Evolutionary conservation across 2,113 vertebrate genomes (phyloP).

Genomic region (Ciconia stormi): DNA sequence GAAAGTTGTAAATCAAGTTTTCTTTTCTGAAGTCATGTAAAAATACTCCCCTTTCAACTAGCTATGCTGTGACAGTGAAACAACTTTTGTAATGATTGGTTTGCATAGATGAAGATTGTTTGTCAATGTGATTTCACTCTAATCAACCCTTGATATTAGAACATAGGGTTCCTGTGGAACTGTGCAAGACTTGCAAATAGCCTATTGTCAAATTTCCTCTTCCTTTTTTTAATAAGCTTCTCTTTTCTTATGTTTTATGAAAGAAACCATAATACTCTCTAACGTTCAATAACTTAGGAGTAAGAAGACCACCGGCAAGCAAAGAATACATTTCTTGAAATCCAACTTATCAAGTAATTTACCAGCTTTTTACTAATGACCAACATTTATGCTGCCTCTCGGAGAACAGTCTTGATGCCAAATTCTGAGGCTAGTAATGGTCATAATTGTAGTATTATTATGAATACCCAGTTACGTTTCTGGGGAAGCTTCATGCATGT

Average conservation of each 20-base stretch:
- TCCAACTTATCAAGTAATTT: background rate
- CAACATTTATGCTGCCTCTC: background rate
- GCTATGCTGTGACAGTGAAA: background rate
- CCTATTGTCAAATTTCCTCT: background rate
- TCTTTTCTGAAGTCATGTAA: background rate
- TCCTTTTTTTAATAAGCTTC: background rate
- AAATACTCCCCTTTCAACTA: background rate
- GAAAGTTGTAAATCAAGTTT: background rate
- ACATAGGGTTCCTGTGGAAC: background rate
- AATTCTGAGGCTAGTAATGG: background rate
- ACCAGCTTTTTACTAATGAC: background rate
- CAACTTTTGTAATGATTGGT: background rate
- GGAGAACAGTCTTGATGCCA: background rate
- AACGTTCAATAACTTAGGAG: background rate
- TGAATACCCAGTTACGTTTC: background rate
- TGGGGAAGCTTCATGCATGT: background rate
- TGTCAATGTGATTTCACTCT: background rate
- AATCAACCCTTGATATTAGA: background rate
- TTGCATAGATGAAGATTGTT: background rate
- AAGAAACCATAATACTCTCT: background rate
- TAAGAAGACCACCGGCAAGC: background rate
- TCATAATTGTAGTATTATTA: background rate
- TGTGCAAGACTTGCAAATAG: background rate
- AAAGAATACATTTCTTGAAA: background rate
- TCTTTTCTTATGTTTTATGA: fast-evolving